Base-by-base conservation (phyloP, 2,888 invertebrate species). In the Minunthozetes semirufus region DNA sequence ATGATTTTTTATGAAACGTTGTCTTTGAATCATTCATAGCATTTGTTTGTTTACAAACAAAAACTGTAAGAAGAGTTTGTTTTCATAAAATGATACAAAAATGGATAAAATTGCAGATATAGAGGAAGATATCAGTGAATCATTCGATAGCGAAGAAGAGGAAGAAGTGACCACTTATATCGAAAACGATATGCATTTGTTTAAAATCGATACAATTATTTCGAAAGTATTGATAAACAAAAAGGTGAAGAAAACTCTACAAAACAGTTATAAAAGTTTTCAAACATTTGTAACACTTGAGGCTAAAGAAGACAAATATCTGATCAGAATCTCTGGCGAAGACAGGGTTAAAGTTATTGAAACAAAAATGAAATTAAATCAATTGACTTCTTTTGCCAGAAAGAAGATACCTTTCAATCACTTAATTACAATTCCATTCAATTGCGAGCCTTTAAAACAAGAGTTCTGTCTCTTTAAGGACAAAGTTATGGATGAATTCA, bases 371-470 rank as follows among this genome's bases (percentile, higher is more conserved):
- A 66, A 66, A 38, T 66, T 66, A 11, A 66, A 33, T n/a, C 8
- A 66, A 66, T n/a, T 94, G 80, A 85, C 90, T 11, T 85, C 89
- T 81, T 85, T 88, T 79, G 86, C 89, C 6, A 86, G 93, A 74
- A 88, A 88, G 80, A 90, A 88, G 81, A 86, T 90, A 80, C 85
- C 82, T 11, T 85, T 88, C 66, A 95, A 94, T 13, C 95, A 97
- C 85, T 96, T 96, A 82, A 81, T 93, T 74, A 92, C 92, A 1
- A 87, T 94, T 79, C 91, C 93, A 8, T 82, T 92, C 78, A 88
- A 74, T 78, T 83, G 83, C 19, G 82, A 86, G 5, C 82, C 84
- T 59, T 87, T 95, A 68, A 85, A 87, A 77, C 82, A 86, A 48
- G 87, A 86, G 75, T 92, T 89, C 82, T 82, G 85, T 70, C 85